Conservation (phyloP, 2,888 invertebrate genomes). For the Sinopyrophorus schimmeli region DNA sequence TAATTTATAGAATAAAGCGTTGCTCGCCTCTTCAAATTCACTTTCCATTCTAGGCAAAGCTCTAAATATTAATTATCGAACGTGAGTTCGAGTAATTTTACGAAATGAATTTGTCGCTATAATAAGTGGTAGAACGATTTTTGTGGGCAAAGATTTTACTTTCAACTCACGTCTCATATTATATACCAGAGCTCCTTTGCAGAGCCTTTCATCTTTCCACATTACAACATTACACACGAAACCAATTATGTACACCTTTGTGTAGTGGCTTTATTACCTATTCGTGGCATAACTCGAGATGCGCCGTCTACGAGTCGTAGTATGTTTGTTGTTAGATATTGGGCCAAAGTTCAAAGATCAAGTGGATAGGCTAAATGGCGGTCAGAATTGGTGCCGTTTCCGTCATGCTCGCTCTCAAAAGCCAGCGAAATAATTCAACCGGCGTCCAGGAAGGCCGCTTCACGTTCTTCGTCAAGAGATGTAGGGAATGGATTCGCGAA, state of each 20-base stretch:
- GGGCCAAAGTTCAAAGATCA: slow-evolving; percentile 31
- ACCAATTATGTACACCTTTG: slow-evolving; percentile 56
- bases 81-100: too few species aligned
- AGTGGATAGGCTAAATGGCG: slow-evolving; percentile 30
- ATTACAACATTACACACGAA: slow-evolving; percentile 55
- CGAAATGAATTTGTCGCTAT: slow-evolving; percentile 30
- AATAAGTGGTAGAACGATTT: slow-evolving; percentile 25
- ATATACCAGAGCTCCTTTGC: slow-evolving; percentile 48
- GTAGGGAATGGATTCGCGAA: slow-evolving; percentile 26
- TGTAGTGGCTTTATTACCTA: slow-evolving; percentile 52
- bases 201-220: slow-evolving; percentile 54
- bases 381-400: slow-evolving; percentile 29
- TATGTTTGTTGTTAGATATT: slow-evolving; percentile 25
- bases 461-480: slow-evolving; percentile 24
- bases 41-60: too few species aligned
- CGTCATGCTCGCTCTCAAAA: slow-evolving; percentile 28
- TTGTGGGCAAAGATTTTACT: slow-evolving; percentile 32
- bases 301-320: slow-evolving; percentile 25
- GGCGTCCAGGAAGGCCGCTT: slow-evolving; percentile 20
- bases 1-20: too few species aligned
- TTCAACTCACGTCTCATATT: slow-evolving; percentile 53
- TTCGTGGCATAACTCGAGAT: slow-evolving; percentile 39
- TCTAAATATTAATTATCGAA: too few species aligned
- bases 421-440: slow-evolving; percentile 32
- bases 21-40: too few species aligned